A percentile compares a stretch with the other conserved stretches of the same genome.
phyloP scores from a whole-genome alignment of 2,888 invertebrate genomes.

The Andrena camellia region DNA sequence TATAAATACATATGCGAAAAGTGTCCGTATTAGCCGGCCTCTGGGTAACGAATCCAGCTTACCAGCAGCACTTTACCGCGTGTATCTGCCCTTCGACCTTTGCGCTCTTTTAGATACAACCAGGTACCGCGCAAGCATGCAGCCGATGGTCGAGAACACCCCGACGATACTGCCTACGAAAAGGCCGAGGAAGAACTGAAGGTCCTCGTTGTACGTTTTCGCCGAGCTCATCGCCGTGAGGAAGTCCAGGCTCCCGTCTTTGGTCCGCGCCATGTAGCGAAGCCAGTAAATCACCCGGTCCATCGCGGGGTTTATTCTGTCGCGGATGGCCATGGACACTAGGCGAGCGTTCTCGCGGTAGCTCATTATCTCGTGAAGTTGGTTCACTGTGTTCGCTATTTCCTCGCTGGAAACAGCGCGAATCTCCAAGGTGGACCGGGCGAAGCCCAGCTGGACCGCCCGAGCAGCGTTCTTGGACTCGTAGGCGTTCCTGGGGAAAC shows the following conservation, averaged over 20 bases:
- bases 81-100: slow-evolving; percentile 70
- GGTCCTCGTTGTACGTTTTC: slow-evolving; percentile 76
- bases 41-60: background rate
- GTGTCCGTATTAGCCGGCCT: slow-evolving; percentile 54
- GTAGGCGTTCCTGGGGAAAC: slow-evolving; percentile 78
- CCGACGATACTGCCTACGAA: slow-evolving; percentile 76
- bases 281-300: slow-evolving; percentile 82
- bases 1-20: slow-evolving; percentile 83
- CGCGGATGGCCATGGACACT: slow-evolving; percentile 80
- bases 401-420: slow-evolving; percentile 59
- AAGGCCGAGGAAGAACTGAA: slow-evolving; percentile 77
- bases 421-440: slow-evolving; percentile 62
- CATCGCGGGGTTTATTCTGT: slow-evolving; percentile 80
- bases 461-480: slow-evolving; percentile 77
- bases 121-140: slow-evolving; percentile 53
- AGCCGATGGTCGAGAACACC: slow-evolving; percentile 15
- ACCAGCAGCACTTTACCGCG: slow-evolving; percentile 38
- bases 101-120: slow-evolving; percentile 45
- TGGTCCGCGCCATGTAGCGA: slow-evolving; percentile 78
- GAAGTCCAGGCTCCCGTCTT: slow-evolving; percentile 70
- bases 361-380: slow-evolving; percentile 74
- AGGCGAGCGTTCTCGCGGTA: slow-evolving; percentile 80
- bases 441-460: slow-evolving; percentile 78
- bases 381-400: slow-evolving; percentile 67
- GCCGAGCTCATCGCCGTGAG: slow-evolving; percentile 67